Conservation (phyloP, 2,888 invertebrate species). For the Drosophila mercatorum region DNA sequence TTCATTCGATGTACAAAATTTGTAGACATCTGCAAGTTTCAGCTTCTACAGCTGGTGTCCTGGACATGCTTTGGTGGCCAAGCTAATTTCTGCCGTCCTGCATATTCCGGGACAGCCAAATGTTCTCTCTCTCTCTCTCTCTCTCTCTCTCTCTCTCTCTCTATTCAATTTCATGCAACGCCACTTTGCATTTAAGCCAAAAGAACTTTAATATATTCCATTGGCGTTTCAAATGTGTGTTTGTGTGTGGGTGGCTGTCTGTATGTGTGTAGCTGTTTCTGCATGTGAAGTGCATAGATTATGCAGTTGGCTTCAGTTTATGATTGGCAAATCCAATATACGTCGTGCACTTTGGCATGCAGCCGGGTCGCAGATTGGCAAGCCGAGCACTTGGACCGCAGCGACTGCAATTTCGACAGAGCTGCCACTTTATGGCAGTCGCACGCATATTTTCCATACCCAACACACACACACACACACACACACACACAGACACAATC, state of each 20-base stretch:
- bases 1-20: neutral
- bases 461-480: constrained; percentile 16
- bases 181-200: constrained; percentile 55
- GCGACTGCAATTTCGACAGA: constrained; percentile 60
- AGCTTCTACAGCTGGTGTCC: constrained; percentile 5
- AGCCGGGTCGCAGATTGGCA: constrained; percentile 72
- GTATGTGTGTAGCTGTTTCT: constrained; percentile 40
- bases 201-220: constrained; percentile 59
- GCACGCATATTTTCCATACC: constrained; percentile 71
- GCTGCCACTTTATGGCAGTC: constrained; percentile 77
- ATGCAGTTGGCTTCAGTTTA: constrained; percentile 80
- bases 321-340: constrained; percentile 79
- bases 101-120: constrained; percentile 23
- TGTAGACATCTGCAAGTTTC: neutral
- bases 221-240: constrained; percentile 40
- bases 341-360: constrained; percentile 76
- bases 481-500: constrained; percentile 27
- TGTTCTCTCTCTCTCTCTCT: constrained; percentile 8
- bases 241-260: constrained; percentile 8
- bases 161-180: constrained; percentile 61
- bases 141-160: constrained; percentile 13
- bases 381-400: constrained; percentile 51
- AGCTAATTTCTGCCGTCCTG: constrained; percentile 26
- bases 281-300: constrained; percentile 75
- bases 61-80: constrained; percentile 8